Percentiles rank a stretch among this genome's conserved stretches.
phyloP scores from a whole-genome alignment of 2,113 vertebrate genomes.

The Kryptolebias marmoratus region DNA sequence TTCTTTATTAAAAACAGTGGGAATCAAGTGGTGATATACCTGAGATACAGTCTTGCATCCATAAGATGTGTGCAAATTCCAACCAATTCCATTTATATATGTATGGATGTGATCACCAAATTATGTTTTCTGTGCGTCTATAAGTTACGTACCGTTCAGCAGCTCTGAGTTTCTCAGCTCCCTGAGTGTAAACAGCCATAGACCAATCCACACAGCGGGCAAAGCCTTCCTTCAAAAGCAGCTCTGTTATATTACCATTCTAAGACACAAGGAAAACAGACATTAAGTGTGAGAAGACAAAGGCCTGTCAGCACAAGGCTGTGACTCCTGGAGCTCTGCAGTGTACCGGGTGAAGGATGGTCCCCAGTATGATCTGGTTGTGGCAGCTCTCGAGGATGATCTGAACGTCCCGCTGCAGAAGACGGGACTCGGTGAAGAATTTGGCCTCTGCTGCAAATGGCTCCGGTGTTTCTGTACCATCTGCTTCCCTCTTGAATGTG shows the following conservation, averaged over 20 bases:
- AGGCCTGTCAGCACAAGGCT: neutral
- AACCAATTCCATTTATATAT: too few species aligned
- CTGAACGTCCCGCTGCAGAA: conserved; percentile 97
- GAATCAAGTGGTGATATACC: neutral
- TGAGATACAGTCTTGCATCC: too few species aligned
- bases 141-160: conserved; percentile 84
- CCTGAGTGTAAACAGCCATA: conserved; percentile 94
- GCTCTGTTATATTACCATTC: conserved; percentile 98
- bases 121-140: conserved; percentile 3
- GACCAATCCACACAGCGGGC: conserved; percentile 98
- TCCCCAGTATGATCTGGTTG: conserved; percentile 95
- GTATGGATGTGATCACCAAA: neutral
- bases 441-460: conserved; percentile 95
- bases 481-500: conserved; percentile 90
- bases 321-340: conserved; percentile 8
- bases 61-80: too few species aligned
- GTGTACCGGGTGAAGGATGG: conserved; percentile 92
- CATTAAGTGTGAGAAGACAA: neutral
- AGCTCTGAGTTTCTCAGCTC: conserved; percentile 92
- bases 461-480: conserved; percentile 88
- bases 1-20: neutral
- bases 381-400: conserved; percentile 97
- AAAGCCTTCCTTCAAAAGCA: conserved; percentile 94
- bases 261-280: conserved; percentile 42
- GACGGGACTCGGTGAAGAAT: conserved; percentile 95